Evolutionary conservation across 2,113 vertebrate species (phyloP).

Genomic region (Nibea coibor): DNA sequence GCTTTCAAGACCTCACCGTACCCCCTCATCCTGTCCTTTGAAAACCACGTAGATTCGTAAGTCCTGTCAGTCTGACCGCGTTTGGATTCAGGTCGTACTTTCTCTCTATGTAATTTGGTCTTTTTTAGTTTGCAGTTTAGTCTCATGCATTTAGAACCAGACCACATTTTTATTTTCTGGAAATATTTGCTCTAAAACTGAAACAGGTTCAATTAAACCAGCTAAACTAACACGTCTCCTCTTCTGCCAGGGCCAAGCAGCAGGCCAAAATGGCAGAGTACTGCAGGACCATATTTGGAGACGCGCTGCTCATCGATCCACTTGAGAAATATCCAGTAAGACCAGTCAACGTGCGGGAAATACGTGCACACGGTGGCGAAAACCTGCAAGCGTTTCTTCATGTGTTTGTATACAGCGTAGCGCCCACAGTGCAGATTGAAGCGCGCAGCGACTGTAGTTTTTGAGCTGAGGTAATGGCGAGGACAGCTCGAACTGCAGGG

Average conservation of each 20-base stretch:
- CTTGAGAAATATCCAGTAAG: constrained; percentile 91
- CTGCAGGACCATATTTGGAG: constrained; percentile 91
- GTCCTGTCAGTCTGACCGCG: constrained; percentile 55
- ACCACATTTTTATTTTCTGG: neutral
- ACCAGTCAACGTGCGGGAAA: neutral
- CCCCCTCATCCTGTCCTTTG: constrained; percentile 92
- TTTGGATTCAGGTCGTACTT: neutral
- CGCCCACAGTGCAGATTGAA: neutral
- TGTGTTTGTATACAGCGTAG: neutral
- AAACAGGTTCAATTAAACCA: neutral
- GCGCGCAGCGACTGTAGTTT: neutral
- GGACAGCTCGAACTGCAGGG: neutral
- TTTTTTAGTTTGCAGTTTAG: neutral
- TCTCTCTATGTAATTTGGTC: no score
- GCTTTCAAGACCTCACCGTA: constrained; percentile 92
- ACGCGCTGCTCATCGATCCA: constrained; percentile 89
- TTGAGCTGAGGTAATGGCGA: neutral
- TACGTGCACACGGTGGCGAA: neutral
- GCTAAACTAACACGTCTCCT: neutral
- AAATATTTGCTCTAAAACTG: neutral
- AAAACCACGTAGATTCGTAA: constrained; percentile 96
- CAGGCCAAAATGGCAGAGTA: constrained; percentile 95
- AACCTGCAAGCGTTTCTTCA: neutral
- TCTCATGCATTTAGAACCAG: neutral
- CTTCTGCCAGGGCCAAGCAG: constrained; percentile 85